phyloP scores from a whole-genome alignment of 2,888 invertebrate species.

The Syrphus vitripennis region DNA sequence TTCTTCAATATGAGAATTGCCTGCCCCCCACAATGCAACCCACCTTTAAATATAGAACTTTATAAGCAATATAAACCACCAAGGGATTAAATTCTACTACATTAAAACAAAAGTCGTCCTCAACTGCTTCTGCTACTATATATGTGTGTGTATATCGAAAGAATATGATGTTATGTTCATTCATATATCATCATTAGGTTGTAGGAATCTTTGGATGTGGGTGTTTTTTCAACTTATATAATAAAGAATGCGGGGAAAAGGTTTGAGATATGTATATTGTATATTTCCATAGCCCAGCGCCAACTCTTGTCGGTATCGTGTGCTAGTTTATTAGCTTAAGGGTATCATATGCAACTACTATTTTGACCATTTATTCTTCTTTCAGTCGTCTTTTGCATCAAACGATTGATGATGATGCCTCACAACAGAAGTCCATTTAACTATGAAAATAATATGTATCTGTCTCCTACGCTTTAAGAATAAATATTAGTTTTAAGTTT shows the following conservation, averaged over 20 bases:
- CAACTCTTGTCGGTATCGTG: neutral
- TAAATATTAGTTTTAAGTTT: slow-evolving; percentile 33
- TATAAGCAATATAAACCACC: slow-evolving; percentile 1
- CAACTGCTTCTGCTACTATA: neutral
- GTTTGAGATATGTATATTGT: neutral
- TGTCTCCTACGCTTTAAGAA: slow-evolving; percentile 48
- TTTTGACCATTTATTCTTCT: slow-evolving; percentile 42
- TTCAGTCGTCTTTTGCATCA: slow-evolving; percentile 30
- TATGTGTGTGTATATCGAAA: neutral
- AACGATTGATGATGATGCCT: slow-evolving; percentile 60
- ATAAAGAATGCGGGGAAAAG: neutral
- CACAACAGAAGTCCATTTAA: slow-evolving; percentile 18
- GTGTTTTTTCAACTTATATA: neutral
- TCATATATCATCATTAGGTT: slow-evolving; percentile 6
- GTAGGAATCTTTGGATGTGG: neutral
- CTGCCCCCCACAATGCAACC: neutral
- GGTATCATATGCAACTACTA: slow-evolving; percentile 40
- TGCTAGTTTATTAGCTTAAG: slow-evolving; percentile 39
- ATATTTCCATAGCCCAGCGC: neutral
- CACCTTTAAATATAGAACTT: neutral
- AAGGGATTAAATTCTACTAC: slow-evolving; percentile 46
- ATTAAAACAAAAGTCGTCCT: slow-evolving; percentile 19
- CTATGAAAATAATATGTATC: neutral
- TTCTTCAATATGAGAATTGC: neutral
- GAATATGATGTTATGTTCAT: neutral